Base-by-base conservation (phyloP, 1,140 invertebrate genomes). In the Theocolax elegans region DNA sequence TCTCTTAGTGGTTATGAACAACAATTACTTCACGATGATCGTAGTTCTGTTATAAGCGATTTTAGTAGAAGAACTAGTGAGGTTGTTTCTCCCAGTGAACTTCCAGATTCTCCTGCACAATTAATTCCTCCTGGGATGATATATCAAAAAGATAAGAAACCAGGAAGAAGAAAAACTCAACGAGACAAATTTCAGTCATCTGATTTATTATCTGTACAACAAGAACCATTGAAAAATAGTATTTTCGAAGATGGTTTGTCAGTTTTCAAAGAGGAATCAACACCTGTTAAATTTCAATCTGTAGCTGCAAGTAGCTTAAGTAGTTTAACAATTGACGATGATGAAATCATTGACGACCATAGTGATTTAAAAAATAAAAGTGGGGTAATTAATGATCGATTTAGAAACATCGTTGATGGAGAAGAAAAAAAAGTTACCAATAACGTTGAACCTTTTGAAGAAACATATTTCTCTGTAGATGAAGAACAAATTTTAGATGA, bases 91-190 rank as follows among this genome's bases (percentile, higher is more conserved):
- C 96, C 96, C 1, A 95, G 93, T 76, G 96, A 98, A 81, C 87
- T 98, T 40, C 96, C 96, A 3, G 96, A 97, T 85, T 98, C 96
- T 0, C 95, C 96, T 1, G 93, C 94, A 0, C 94, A 95, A 81
- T 94, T 92, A 42, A 88, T 91, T 70, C 90, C 91, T 19, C 89
- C 90, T 40, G 93, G 90, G 73, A 91, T 89, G 23, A 74, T 73
- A 54, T 25, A 29, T 7, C 58, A 54, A 21, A 66, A 42, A 54
- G 56, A 62, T 9, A 66, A 59, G 23, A 71, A 66, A 56, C 23
- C 42, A 0, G 1, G 4, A 7, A 42, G 35, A 38, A 72, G 54
- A 40, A 72, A 46, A 62, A 40, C 60, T 13, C 4, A 12, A n/a
- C 21, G 17, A 48, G 40, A 59, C 3, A 72, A 66, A 42, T 17